These are phyloP conservation scores for Chloroclystis v-ata DNA, from an alignment of 2,888 invertebrate species.

Conservation along the genomic window DNA sequence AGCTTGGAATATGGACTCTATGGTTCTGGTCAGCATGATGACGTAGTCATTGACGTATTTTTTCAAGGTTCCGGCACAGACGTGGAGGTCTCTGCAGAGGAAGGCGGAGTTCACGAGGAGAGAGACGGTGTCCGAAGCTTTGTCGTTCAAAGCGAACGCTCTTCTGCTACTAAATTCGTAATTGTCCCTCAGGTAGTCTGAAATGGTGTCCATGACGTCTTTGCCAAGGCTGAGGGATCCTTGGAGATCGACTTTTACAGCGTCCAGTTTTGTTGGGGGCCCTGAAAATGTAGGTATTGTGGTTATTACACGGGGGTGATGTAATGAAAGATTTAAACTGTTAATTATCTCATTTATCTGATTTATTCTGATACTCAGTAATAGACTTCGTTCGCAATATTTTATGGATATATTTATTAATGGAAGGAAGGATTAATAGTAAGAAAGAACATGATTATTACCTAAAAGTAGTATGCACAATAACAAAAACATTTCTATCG, in stretches of 20 bases:
- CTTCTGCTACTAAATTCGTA: slow-evolving; percentile 9
- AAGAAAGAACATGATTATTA: too few relatives aligned
- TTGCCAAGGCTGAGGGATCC: slow-evolving; percentile 55
- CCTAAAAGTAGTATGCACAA: background rate
- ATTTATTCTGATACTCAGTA: too few relatives aligned
- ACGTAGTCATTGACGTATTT: slow-evolving; percentile 50
- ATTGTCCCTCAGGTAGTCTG: slow-evolving; percentile 35
- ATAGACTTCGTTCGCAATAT: too few relatives aligned
- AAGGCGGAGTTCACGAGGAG: slow-evolving; percentile 38
- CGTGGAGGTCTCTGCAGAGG: slow-evolving; percentile 43
- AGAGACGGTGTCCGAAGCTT: slow-evolving; percentile 30
- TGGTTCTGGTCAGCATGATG: slow-evolving; percentile 37
- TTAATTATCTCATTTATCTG: too few relatives aligned
- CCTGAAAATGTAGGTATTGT: slow-evolving; percentile 15
- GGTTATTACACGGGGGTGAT: too few relatives aligned
- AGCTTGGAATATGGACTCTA: slow-evolving; percentile 40
- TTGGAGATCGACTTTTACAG: slow-evolving; percentile 55
- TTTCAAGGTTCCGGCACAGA: slow-evolving; percentile 40
- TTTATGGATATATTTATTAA: too few relatives aligned
- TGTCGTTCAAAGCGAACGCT: background rate
- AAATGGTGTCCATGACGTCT: slow-evolving; percentile 50
- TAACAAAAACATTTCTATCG: too few relatives aligned
- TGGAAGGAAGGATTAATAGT: too few relatives aligned
- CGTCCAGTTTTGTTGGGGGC: slow-evolving; percentile 18
- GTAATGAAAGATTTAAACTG: too few relatives aligned